Conservation (phyloP, 2,797 vertebrate species). For the Molossus molossus region DNA sequence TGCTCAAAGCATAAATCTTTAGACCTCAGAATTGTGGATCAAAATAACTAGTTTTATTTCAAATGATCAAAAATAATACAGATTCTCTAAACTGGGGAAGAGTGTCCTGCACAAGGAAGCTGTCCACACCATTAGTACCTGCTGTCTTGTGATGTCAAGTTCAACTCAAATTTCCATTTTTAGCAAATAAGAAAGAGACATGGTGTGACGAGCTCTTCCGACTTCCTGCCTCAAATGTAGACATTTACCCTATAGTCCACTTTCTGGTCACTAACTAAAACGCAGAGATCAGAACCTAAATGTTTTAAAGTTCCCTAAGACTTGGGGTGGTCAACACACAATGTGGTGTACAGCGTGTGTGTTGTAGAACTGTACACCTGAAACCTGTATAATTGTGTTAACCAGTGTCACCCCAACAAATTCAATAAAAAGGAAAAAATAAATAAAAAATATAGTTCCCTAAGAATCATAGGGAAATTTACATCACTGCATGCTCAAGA, state of each 20-base stretch:
- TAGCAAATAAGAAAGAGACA: neutral
- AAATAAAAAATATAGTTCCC: neutral
- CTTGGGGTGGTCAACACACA: neutral
- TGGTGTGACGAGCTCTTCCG: neutral
- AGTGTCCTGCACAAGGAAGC: neutral
- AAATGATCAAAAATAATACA: neutral
- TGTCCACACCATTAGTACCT: neutral
- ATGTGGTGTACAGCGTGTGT: neutral
- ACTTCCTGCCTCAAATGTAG: neutral
- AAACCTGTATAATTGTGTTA: neutral
- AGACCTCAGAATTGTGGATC: constrained; percentile 36
- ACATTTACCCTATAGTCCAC: neutral
- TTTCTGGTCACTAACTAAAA: constrained; percentile 63
- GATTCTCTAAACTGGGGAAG: constrained; percentile 21
- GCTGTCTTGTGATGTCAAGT: neutral
- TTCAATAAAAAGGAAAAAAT: neutral
- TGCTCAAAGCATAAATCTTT: neutral
- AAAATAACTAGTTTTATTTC: constrained; percentile 57
- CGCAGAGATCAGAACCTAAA: neutral
- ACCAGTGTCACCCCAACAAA: neutral
- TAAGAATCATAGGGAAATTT: constrained; percentile 27
- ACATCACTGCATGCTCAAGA: neutral
- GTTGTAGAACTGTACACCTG: neutral
- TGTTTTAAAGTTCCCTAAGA: neutral
- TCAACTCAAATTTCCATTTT: constrained; percentile 36